These are phyloP conservation scores for Mergus octosetaceus DNA, from an alignment of 2,797 vertebrate genomes.

Conservation along the genomic window DNA sequence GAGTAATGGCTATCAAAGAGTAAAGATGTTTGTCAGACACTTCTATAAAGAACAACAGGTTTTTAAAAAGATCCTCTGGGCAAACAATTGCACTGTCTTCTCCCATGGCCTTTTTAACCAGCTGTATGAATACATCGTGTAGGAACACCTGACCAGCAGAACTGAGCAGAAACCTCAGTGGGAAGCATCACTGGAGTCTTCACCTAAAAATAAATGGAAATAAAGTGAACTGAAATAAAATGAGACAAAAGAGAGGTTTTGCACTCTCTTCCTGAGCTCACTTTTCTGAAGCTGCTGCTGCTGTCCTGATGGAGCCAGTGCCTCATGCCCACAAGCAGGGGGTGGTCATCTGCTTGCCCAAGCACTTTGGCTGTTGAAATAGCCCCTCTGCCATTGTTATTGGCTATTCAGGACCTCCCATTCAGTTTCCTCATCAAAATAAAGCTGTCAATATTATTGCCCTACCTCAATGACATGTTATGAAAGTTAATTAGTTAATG, in stretches of 20 bases:
- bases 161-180: not conserved
- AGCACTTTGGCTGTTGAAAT: not conserved
- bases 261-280: not conserved
- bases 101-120: not conserved
- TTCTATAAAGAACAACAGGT: not conserved
- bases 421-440: conserved; percentile 39
- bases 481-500: conserved; percentile 40
- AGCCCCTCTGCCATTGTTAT: not conserved
- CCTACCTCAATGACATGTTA: not conserved
- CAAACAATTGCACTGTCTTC: not conserved
- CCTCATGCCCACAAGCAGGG: not conserved
- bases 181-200: not conserved
- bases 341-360: not conserved
- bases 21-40: not conserved
- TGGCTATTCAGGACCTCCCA: not conserved
- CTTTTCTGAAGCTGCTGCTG: not conserved
- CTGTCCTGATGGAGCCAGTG: not conserved
- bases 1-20: not conserved
- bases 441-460: conserved; percentile 30
- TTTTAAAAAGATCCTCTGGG: not conserved
- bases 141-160: not conserved
- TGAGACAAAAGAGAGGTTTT: not conserved
- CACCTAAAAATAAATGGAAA: not conserved
- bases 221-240: not conserved
- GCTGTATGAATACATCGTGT: not conserved